Percentiles rank a stretch among this genome's conserved stretches.
Evolutionary conservation across 2,888 invertebrate genomes (phyloP).

Genomic region (Drosophila buzzatii): DNA sequence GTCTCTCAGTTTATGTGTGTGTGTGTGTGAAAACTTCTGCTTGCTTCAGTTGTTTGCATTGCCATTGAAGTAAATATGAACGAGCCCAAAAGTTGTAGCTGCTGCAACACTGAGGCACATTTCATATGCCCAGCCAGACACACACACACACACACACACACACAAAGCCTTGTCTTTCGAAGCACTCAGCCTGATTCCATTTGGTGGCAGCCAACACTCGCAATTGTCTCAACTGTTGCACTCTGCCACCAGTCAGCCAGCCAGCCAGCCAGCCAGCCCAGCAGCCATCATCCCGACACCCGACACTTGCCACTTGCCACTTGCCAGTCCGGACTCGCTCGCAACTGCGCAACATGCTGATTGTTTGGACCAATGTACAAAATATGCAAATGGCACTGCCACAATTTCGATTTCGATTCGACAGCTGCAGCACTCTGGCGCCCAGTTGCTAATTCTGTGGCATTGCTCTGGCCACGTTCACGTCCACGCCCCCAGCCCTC

Average conservation of each 20-base stretch:
- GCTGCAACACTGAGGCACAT: slow-evolving; percentile 7
- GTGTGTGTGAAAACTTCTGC: slow-evolving; percentile 4
- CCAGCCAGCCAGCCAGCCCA: slow-evolving; percentile 15
- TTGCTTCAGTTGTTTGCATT: slow-evolving; percentile 13
- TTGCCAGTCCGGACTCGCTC: not conserved
- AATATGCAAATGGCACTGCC: slow-evolving; percentile 50
- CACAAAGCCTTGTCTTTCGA: slow-evolving; percentile 3
- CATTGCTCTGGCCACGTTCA: not conserved
- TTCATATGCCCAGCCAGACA: not conserved
- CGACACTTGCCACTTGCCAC: slow-evolving; percentile 6
- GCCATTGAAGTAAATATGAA: slow-evolving; percentile 41
- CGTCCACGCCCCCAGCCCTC: not conserved
- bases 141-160: slow-evolving; percentile 1
- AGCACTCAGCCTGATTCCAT: slow-evolving; percentile 44
- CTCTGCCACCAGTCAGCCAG: slow-evolving; percentile 3
- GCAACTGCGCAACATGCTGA: slow-evolving; percentile 25
- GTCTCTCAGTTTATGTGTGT: not conserved
- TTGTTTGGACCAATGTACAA: slow-evolving; percentile 38
- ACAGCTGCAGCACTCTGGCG: slow-evolving; percentile 17
- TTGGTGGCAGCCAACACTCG: slow-evolving; percentile 33
- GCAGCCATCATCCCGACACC: slow-evolving; percentile 11
- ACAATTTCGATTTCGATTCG: slow-evolving; percentile 33
- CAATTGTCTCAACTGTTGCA: slow-evolving; percentile 48
- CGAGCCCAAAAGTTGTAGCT: slow-evolving; percentile 25
- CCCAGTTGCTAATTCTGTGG: slow-evolving; percentile 2